Evolutionary conservation across 2,888 invertebrate species (phyloP).

Genomic region (Ferrisia virgata): DNA sequence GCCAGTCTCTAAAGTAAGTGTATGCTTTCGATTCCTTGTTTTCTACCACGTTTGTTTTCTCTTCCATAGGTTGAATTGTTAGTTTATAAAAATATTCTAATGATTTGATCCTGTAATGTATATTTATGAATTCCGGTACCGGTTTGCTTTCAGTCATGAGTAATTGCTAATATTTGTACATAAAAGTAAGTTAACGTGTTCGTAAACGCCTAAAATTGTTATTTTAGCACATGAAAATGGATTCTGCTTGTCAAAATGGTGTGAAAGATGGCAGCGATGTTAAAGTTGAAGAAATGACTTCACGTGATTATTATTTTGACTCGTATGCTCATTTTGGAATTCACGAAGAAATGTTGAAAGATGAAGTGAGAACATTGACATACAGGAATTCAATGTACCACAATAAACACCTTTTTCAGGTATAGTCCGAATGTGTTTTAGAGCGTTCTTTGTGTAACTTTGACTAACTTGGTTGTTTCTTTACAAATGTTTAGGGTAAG

Average conservation of each 20-base stretch:
- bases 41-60: constrained; percentile 18
- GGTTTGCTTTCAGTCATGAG: background rate
- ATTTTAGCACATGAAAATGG: constrained; percentile 41
- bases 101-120: background rate
- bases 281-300: constrained; percentile 94
- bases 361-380: constrained; percentile 96
- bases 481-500: constrained; percentile 58
- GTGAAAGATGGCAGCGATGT: constrained; percentile 55
- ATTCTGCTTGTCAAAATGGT: constrained; percentile 36
- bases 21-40: background rate
- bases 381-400: constrained; percentile 99
- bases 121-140: background rate
- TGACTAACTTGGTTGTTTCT: background rate
- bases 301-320: constrained; percentile 99
- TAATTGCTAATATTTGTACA: background rate
- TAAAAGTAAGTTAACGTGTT: background rate
- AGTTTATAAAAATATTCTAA: background rate
- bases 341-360: constrained; percentile 99
- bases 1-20: constrained; percentile 36
- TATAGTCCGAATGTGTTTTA: constrained; percentile 27
- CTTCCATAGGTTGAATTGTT: background rate
- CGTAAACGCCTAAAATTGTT: background rate
- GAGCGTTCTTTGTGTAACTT: background rate
- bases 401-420: constrained; percentile 94
- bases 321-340: constrained; percentile 99